Percentiles rank a stretch among this genome's conserved stretches.
Conservation (phyloP, 2,888 invertebrate species). For the Drosophila cyrtoloma region DNA sequence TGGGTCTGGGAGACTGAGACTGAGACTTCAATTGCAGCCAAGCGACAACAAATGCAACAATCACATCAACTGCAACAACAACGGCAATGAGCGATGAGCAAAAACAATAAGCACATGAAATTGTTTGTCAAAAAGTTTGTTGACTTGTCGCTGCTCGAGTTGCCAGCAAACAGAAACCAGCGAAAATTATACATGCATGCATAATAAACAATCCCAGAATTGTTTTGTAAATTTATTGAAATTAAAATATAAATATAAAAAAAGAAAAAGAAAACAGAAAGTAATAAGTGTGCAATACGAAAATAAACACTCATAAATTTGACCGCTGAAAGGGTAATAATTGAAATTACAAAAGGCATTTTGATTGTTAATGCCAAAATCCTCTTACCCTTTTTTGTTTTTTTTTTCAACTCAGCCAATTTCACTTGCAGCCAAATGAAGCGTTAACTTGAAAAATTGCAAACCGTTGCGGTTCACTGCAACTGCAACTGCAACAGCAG, state of each 20-base stretch:
- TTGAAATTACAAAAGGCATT: constrained; percentile 20
- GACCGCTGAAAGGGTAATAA: constrained; percentile 20
- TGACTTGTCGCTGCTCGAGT: constrained; percentile 64
- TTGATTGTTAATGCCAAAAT: constrained; percentile 30
- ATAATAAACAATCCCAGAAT: constrained; percentile 27
- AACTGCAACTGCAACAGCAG: constrained; percentile 37
- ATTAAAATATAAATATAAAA: constrained; percentile 19
- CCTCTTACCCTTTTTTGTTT: constrained; percentile 10
- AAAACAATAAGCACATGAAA: constrained; percentile 44
- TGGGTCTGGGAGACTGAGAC: constrained; percentile 4
- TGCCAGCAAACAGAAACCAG: constrained; percentile 60
- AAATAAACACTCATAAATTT: constrained; percentile 19
- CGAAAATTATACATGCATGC: constrained; percentile 5
- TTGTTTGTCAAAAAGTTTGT: constrained; percentile 56
- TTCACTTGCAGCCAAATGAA: constrained; percentile 74
- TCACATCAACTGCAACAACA: constrained; percentile 18
- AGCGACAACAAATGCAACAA: constrained; percentile 24
- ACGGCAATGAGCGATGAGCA: constrained; percentile 14
- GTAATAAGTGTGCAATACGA: background rate
- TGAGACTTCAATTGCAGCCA: constrained; percentile 57
- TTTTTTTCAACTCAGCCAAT: constrained; percentile 40
- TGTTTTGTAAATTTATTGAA: constrained; percentile 25
- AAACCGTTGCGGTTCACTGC: constrained; percentile 76
- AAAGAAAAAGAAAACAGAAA: background rate
- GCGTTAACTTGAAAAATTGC: constrained; percentile 75